Evolutionary conservation across 2,888 invertebrate genomes (phyloP).

Genomic region (Rhabditoides inermis): DNA sequence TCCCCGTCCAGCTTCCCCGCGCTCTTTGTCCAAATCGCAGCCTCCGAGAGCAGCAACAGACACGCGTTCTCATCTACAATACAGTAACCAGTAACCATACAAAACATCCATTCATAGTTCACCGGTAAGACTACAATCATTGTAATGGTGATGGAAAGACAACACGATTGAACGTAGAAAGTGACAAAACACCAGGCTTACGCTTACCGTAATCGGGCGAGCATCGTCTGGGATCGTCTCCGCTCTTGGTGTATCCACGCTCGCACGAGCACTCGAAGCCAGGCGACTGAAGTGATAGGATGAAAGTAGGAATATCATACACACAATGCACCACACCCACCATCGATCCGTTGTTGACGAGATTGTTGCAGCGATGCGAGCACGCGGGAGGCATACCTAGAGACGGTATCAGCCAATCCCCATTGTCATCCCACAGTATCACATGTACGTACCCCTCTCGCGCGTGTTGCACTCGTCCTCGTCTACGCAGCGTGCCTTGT

Average conservation of each 20-base stretch:
- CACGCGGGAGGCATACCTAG: conserved; percentile 40
- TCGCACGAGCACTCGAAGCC: conserved; percentile 67
- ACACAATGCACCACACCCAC: too few species aligned
- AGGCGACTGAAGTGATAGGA: conserved; percentile 63
- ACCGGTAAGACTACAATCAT: too few species aligned
- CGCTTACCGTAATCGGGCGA: conserved; percentile 65
- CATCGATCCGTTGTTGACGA: conserved; percentile 10
- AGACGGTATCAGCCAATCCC: not conserved
- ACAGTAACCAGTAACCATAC: too few species aligned
- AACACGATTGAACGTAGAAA: not conserved
- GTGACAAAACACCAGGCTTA: not conserved
- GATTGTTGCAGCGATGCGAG: conserved; percentile 47
- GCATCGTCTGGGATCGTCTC: conserved; percentile 57
- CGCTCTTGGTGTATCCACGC: too few species aligned
- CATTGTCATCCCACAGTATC: conserved; percentile 21
- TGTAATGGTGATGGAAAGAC: too few species aligned
- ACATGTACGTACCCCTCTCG: conserved; percentile 34
- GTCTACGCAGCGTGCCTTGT: too few species aligned
- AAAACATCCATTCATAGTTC: too few species aligned
- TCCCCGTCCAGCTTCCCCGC: too few species aligned
- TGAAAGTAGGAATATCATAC: too few species aligned
- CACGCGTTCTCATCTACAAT: too few species aligned
- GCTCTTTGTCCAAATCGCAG: too few species aligned
- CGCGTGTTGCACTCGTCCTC: conserved; percentile 52
- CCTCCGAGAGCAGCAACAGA: too few species aligned